Conservation (phyloP, 2,888 invertebrate species). For the Nesidiocoris tenuis region DNA sequence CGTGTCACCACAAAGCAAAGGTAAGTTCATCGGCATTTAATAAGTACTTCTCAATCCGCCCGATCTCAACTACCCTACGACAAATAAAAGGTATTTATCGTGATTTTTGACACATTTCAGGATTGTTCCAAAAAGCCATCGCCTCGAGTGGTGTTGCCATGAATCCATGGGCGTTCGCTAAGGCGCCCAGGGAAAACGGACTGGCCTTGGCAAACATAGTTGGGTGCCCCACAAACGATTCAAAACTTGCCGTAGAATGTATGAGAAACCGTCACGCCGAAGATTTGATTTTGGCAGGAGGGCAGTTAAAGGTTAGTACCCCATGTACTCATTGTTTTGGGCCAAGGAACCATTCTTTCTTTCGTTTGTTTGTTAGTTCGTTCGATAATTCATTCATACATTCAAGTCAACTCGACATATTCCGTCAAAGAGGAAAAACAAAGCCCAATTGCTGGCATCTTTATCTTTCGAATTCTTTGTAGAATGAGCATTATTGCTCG, state of each 20-base stretch:
- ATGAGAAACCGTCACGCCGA: conserved; percentile 62
- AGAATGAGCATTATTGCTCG: too few species aligned
- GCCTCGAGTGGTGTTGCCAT: conserved; percentile 71
- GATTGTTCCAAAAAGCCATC: conserved; percentile 62
- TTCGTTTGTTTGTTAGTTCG: too few species aligned
- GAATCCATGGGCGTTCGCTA: conserved; percentile 62
- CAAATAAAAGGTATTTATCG: background rate
- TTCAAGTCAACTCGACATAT: too few species aligned
- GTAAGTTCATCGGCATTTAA: background rate
- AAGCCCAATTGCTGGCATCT: too few species aligned
- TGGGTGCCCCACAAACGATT: conserved; percentile 63
- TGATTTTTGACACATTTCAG: conserved; percentile 35
- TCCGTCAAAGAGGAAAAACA: too few species aligned
- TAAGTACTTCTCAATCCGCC: too few species aligned
- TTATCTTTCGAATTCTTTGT: too few species aligned
- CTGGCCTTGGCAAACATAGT: conserved; percentile 62
- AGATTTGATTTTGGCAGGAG: conserved; percentile 4
- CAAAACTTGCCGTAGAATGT: conserved; percentile 63
- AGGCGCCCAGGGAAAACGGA: conserved; percentile 63
- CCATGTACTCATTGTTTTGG: too few species aligned
- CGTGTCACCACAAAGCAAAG: conserved; percentile 58
- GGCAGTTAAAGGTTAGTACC: background rate
- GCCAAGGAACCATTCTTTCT: too few species aligned
- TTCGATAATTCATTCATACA: too few species aligned
- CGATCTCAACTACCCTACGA: too few species aligned